Evolutionary conservation across 1,140 invertebrate genomes (phyloP), one percentile per base, ranked within the genome.

Genomic region (Latrodectus geometricus): DNA sequence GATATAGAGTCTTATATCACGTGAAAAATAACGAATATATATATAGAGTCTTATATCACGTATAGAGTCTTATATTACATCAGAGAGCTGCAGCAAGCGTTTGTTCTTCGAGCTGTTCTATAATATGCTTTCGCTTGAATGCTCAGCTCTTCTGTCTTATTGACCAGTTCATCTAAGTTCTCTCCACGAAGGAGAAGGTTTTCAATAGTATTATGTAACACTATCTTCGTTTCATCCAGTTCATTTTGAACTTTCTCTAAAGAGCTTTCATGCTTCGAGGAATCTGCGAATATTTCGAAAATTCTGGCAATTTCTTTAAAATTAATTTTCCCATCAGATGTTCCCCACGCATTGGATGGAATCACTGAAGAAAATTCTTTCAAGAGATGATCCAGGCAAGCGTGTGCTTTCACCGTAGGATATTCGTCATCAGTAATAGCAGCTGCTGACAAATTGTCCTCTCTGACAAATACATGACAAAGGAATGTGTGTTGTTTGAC

Each of bases 151-250:
- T 99, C 97, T 0, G 98, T 99, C 92, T 99, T 99, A 21, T 94
- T 94, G 9, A 99, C 97, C 88, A 99, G 93, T 91, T 99, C 98
- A 92, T 99, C 99, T 20, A 99, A 91, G 91, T 99, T 99, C 91
- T 99, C 99, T 49, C 98, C 98, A 90, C 99, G 93, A 90, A 99
- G 94, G 87, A 99, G 92, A 49, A 99, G 96, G 81, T 97, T 96
- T 91, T 98, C 96, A 90, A 99, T 97, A 52, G 98, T 99, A 89
- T 96, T 96, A 92, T 99, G 98, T 94, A 99, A 93, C 90, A 99
- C 99, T 89, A 99, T 99, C 92, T 99, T 99, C 0, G 98, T 99
- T 92, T 99, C 99, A 92, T 99, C 98, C 74, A 99, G 93, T 91
- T 99, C 98, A 90, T 95, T 95, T 92, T 99, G 98, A 90, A 99